Conservation (phyloP, 1,140 invertebrate genomes). For the Brachionus plicatilis region DNA sequence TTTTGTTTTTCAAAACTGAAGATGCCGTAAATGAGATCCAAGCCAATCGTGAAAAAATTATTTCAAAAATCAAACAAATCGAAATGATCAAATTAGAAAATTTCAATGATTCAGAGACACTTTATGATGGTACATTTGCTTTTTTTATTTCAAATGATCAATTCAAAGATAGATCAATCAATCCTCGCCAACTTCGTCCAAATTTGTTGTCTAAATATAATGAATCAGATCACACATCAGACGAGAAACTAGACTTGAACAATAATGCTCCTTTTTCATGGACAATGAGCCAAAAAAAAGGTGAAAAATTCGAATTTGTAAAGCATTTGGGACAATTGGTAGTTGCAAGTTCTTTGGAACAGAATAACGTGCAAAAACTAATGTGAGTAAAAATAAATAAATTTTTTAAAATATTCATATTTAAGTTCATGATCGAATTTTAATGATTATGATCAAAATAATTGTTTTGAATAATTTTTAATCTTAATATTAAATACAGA, state of each 20-base stretch:
- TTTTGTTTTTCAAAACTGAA: not conserved
- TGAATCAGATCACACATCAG: not conserved
- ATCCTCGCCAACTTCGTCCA: not conserved
- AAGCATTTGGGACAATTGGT: not conserved
- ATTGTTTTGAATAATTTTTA: not conserved
- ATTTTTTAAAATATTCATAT: no score
- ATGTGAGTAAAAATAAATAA: not conserved
- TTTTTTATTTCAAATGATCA: not conserved
- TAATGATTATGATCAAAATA: not conserved
- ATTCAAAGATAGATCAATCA: not conserved
- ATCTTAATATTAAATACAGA: not conserved
- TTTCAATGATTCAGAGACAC: not conserved
- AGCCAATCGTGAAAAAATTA: not conserved
- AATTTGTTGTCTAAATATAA: no score
- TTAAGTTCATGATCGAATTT: not conserved
- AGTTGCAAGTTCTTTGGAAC: not conserved
- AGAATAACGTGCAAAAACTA: not conserved
- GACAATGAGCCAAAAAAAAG: not conserved
- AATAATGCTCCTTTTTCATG: not conserved
- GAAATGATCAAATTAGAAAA: not conserved
- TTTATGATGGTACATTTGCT: not conserved
- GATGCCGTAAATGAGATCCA: not conserved
- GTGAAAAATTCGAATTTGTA: not conserved
- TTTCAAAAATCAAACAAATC: not conserved
- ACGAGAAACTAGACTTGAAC: not conserved